phyloP scores from a whole-genome alignment of 2,888 invertebrate species.

The Nycteola revayana region DNA sequence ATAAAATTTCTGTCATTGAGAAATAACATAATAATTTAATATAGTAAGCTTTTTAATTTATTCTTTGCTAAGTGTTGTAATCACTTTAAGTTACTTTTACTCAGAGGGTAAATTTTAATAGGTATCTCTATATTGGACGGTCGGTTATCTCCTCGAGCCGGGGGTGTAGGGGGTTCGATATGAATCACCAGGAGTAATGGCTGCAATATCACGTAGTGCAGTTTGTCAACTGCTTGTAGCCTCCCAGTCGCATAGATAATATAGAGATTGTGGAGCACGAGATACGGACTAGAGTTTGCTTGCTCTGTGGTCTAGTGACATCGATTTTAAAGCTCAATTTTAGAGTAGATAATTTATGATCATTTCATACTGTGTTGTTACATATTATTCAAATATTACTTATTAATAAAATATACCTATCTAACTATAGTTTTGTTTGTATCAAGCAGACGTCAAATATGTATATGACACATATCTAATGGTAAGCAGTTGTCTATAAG shows the following conservation, averaged over 20 bases:
- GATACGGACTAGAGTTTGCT: constrained; percentile 43
- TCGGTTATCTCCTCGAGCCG: constrained; percentile 38
- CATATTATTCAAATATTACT: no score
- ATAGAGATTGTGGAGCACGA: constrained; percentile 62
- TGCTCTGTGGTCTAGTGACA: constrained; percentile 17
- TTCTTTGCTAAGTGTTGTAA: no score
- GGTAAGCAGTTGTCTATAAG: no score
- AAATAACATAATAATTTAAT: no score
- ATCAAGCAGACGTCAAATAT: no score
- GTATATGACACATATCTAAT: no score
- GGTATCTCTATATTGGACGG: constrained; percentile 33
- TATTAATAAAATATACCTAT: no score
- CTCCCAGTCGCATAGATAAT: constrained; percentile 76
- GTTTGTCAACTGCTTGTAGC: constrained; percentile 80
- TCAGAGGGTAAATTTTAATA: constrained; percentile 33
- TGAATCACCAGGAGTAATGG: constrained; percentile 81
- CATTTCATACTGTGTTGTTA: no score
- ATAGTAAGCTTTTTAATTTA: no score
- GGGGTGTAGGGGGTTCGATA: constrained; percentile 63
- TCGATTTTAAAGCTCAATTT: no score
- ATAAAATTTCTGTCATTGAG: not conserved
- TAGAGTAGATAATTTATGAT: not conserved
- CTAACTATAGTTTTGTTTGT: no score
- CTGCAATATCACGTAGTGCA: constrained; percentile 81
- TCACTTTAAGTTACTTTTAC: no score